Conservation (phyloP, 2,888 invertebrate species). For the Adelphocoris suturalis region DNA sequence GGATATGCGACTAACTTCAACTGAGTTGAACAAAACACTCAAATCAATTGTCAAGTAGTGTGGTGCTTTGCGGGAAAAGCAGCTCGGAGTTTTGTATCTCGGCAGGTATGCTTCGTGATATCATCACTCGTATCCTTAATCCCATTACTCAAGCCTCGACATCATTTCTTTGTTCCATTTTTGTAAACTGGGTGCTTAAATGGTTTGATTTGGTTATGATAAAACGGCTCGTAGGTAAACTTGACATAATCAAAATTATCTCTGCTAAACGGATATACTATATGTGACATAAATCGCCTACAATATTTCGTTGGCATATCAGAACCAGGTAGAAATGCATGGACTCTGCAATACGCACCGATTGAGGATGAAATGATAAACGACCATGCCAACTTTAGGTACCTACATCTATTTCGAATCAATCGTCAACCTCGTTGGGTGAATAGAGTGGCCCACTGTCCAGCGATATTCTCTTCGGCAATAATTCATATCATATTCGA, state of each 20-base stretch:
- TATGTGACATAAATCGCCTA: neutral
- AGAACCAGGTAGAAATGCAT: neutral
- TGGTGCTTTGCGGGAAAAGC: no score
- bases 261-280: neutral
- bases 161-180: no score
- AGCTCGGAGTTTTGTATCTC: no score
- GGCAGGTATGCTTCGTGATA: no score
- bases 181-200: no score
- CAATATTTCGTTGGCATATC: no score
- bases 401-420: conserved; percentile 9
- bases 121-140: neutral
- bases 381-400: neutral
- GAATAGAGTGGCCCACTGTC: neutral
- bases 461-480: conserved; percentile 27
- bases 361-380: neutral
- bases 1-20: no score
- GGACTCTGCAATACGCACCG: neutral
- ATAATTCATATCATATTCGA: conserved; percentile 31
- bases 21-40: no score
- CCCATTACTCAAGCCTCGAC: no score
- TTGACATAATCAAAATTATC: neutral
- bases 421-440: conserved; percentile 1
- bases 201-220: no score
- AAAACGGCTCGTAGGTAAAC: neutral
- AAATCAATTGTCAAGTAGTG: no score